Conservation (phyloP, 2,888 invertebrate genomes). For the Drosophila prolongata region DNA sequence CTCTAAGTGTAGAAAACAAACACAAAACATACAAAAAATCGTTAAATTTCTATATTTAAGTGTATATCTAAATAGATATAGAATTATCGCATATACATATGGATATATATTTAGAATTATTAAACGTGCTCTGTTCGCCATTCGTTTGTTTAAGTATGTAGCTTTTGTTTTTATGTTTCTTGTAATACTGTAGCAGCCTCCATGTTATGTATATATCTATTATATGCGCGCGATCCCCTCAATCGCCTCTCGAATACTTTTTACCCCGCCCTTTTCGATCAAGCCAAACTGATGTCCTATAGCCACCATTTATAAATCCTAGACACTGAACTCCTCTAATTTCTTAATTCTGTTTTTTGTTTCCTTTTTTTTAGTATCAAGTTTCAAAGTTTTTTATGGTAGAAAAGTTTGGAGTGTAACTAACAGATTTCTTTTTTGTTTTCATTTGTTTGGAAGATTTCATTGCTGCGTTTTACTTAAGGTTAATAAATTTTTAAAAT, state of each 20-base stretch:
- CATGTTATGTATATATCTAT: conserved; percentile 54
- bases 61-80: conserved; percentile 30
- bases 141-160: conserved; percentile 36
- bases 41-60: conserved; percentile 46
- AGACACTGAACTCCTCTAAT: conserved; percentile 24
- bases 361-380: conserved; percentile 19
- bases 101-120: conserved; percentile 49
- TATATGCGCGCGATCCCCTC: conserved; percentile 20
- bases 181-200: conserved; percentile 83
- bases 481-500: conserved; percentile 63
- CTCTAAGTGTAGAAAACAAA: conserved; percentile 60
- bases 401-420: conserved; percentile 69
- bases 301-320: conserved; percentile 24
- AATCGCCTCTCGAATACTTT: conserved; percentile 24
- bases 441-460: conserved; percentile 71
- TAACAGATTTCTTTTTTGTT: conserved; percentile 55
- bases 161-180: conserved; percentile 47
- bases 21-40: conserved; percentile 47
- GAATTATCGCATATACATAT: conserved; percentile 28
- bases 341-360: conserved; percentile 13
- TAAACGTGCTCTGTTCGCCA: conserved; percentile 38
- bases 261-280: conserved; percentile 1
- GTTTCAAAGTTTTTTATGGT: conserved; percentile 45
- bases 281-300: conserved; percentile 35
- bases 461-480: conserved; percentile 66